These are phyloP conservation scores for Glomeris maerens DNA, from an alignment of 1,140 invertebrate genomes.

Conservation along the genomic window DNA sequence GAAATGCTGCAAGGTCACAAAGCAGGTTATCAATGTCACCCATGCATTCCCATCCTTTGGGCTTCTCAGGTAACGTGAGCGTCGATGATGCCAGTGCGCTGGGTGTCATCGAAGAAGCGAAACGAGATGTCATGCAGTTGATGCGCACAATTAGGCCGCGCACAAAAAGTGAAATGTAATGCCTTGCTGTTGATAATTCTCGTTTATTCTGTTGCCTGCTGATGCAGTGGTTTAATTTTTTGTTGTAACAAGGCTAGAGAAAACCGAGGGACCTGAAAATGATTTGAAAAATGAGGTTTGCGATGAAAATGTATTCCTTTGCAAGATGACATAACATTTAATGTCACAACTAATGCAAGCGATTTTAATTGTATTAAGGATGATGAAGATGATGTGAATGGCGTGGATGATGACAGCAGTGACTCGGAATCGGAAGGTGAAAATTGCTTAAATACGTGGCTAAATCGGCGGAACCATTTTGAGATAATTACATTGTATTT, in stretches of 20 bases:
- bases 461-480: background rate
- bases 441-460: conserved; percentile 2
- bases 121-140: conserved; percentile 13
- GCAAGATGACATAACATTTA: no score
- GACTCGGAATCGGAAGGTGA: conserved; percentile 13
- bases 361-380: conserved; percentile 15
- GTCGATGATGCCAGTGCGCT: conserved; percentile 23
- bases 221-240: no score
- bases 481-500: conserved; percentile 13
- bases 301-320: no score
- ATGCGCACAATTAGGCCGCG: no score
- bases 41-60: conserved; percentile 19
- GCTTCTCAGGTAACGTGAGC: background rate
- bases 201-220: no score
- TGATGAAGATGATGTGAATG: conserved; percentile 26
- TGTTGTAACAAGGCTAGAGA: no score
- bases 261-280: no score
- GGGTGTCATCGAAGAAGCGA: conserved; percentile 10
- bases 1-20: conserved; percentile 23
- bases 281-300: no score
- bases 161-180: no score
- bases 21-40: conserved; percentile 23
- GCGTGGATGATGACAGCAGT: conserved; percentile 20
- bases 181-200: no score
- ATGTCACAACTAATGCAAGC: no score